A percentile compares a stretch with the other conserved stretches of the same genome.
Evolutionary conservation across 2,797 vertebrate genomes (phyloP).

Genomic region (Tenualosa thibaudeaui): DNA sequence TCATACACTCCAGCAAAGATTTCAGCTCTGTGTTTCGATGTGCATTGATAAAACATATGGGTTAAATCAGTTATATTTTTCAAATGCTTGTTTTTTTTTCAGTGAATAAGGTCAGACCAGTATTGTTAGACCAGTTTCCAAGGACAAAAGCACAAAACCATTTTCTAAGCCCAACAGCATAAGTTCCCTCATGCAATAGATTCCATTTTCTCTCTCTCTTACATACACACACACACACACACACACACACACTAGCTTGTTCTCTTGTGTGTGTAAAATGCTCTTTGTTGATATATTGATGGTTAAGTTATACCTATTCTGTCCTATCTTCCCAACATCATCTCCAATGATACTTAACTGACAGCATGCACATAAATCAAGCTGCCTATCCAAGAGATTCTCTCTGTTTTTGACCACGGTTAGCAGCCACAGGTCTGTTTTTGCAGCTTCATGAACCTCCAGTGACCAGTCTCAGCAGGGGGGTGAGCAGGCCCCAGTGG

Average conservation of each 20-base stretch:
- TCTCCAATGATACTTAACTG: background rate
- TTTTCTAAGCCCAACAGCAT: background rate
- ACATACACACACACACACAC: background rate
- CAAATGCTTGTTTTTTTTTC: background rate
- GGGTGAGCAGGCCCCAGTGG: background rate
- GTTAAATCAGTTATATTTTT: slow-evolving; percentile 10
- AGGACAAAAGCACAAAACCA: background rate
- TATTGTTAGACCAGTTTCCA: background rate
- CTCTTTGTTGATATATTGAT: background rate
- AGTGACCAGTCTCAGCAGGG: background rate
- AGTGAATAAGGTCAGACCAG: background rate
- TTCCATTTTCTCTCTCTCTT: background rate
- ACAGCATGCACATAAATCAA: background rate
- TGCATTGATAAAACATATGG: slow-evolving; percentile 28
- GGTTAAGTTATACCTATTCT: background rate
- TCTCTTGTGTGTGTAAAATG: background rate
- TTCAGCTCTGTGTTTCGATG: background rate
- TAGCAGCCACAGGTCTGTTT: background rate
- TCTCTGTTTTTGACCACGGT: background rate
- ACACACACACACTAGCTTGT: background rate
- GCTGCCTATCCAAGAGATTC: background rate
- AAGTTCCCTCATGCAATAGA: slow-evolving; percentile 1
- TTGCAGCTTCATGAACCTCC: background rate
- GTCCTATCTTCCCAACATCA: background rate
- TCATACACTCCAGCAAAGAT: background rate